Evolutionary conservation across 2,888 invertebrate species (phyloP), one percentile per base, ranked within the genome.

Genomic region (Rapana venosa): DNA sequence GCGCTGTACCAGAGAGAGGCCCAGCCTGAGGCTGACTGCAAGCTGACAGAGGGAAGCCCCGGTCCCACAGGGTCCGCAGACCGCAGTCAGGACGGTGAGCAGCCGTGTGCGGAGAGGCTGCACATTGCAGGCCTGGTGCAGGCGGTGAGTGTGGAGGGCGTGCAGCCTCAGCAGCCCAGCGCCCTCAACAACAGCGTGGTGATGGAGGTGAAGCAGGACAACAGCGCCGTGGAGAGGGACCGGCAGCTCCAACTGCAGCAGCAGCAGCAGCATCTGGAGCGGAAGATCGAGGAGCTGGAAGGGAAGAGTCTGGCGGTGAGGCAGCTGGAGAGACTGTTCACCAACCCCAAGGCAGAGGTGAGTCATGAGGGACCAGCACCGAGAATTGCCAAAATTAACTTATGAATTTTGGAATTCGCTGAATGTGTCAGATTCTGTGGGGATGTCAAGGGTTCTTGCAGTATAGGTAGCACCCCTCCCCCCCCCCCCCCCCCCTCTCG

Each of bases 271-370:
- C 66, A 61, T 15, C 61, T 83, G 61, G 36, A 81, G 35, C n/a
- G 83, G 36, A 87, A 87, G 87, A 56, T 66, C 30, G 89, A 89
- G 47, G 85, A 85, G 36, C 30, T 70, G 47, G 89, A 89, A 6
- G 56, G 85, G 20, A 85, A 32, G 66, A 74, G 17, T n/a, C 22
- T 30, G 26, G 81, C 83, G 0, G 70, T 79, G 17, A 88, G 90
- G 36, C 90, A 88, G 8, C 79, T 90, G 70, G 90, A 88, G 70
- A 47, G 90, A 30, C 84, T 91, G 32, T 91, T 91, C 87, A 30
- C 36, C 26, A 89, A 90, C 47, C 87, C 89, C 58, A 88, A 32
- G 35, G 56, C 87, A 1, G 87, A 87, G 58, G 87, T 87, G 30
- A n/a, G 83, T 11, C 79, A 32, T n/a, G 13, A 47, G 47, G 47